Percentiles rank a stretch among this genome's conserved stretches.
Evolutionary conservation across 2,113 vertebrate species (phyloP).

Genomic region (Gyps fulvus): DNA sequence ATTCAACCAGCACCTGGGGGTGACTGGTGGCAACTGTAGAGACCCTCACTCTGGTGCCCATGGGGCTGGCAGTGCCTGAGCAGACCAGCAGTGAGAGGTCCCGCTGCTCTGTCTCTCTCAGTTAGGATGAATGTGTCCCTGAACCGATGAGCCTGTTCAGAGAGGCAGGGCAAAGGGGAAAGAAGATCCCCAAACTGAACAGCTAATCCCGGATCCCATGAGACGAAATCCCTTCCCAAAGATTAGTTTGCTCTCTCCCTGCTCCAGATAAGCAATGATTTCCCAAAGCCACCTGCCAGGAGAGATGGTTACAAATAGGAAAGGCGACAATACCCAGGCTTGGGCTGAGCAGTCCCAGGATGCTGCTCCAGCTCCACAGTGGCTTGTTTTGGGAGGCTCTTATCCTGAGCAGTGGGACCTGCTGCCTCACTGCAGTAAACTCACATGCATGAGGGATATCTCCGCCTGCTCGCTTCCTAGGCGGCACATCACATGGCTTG

Average conservation of each 20-base stretch:
- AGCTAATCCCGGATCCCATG: neutral
- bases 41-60: neutral
- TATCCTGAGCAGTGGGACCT: neutral
- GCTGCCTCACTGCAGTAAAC: neutral
- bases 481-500: neutral
- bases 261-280: neutral
- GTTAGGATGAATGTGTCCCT: neutral
- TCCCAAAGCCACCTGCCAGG: neutral
- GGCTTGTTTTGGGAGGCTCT: neutral
- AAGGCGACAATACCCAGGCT: neutral
- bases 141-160: neutral
- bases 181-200: neutral
- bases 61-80: neutral
- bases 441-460: neutral
- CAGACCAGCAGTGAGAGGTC: neutral
- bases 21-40: neutral
- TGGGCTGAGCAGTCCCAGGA: neutral
- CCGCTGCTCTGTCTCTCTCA: neutral
- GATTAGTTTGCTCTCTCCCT: neutral
- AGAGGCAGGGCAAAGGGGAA: neutral
- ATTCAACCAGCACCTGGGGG: neutral
- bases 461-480: neutral
- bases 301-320: neutral
- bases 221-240: neutral
- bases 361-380: neutral